phyloP scores from a whole-genome alignment of 2,113 vertebrate species.

The Atrichornis clamosus region DNA sequence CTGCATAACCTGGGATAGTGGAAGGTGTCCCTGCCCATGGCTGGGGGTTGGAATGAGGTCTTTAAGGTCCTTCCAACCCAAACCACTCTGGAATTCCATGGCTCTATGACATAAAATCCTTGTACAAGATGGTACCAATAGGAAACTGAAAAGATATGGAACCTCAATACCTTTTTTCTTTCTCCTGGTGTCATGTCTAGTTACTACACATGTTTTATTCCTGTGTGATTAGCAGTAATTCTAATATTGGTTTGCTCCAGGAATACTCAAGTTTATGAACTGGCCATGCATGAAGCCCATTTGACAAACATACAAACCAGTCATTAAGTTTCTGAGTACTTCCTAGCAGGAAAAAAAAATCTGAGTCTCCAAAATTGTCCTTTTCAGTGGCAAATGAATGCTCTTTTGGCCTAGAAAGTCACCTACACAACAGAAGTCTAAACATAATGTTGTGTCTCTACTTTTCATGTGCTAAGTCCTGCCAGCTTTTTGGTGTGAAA shows the following conservation, averaged over 20 bases:
- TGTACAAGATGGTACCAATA: neutral
- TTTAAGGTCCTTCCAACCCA: neutral
- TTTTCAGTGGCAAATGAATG: neutral
- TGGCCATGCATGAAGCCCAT: neutral
- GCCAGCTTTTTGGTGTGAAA: neutral
- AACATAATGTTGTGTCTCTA: neutral
- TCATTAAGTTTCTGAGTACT: neutral
- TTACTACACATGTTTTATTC: neutral
- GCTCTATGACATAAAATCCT: neutral
- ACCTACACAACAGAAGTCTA: neutral
- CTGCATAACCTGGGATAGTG: neutral
- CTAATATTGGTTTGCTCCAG: neutral
- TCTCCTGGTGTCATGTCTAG: neutral
- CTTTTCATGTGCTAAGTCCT: neutral
- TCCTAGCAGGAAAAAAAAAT: neutral
- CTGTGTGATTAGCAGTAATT: neutral
- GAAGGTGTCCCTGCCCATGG: neutral
- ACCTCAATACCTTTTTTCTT: neutral
- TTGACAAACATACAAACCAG: neutral
- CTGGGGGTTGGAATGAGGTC: neutral
- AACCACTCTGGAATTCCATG: neutral
- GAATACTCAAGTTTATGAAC: neutral
- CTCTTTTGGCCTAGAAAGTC: neutral
- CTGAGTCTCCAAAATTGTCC: neutral
- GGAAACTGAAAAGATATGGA: neutral